Percentiles rank a stretch among this genome's conserved stretches.
Conservation (phyloP, 2,113 vertebrate genomes). For the Symphodus melops region DNA sequence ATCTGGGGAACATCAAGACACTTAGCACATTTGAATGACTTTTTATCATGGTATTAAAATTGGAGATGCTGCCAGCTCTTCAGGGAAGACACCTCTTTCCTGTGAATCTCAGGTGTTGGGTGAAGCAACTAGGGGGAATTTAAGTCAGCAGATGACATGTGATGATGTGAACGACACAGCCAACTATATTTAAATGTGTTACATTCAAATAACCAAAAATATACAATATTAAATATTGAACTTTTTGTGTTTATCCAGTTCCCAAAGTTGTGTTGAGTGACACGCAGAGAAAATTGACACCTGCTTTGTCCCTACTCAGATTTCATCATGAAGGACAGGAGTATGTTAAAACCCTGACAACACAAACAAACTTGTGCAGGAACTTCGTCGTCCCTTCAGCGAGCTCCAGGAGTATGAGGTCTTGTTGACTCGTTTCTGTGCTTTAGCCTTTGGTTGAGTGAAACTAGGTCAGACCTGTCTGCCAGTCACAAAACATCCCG, state of each 20-base stretch:
- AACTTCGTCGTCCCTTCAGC: constrained; percentile 46
- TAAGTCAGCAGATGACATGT: no score
- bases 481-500: constrained; percentile 68
- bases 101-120: no score
- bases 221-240: no score
- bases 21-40: no score
- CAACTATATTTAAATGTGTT: no score
- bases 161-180: no score
- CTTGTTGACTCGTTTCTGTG: constrained; percentile 49
- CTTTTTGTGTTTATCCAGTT: no score
- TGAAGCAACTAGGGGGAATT: no score
- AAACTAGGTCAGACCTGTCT: constrained; percentile 76
- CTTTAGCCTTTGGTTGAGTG: constrained; percentile 54
- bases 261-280: background rate
- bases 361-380: constrained; percentile 1
- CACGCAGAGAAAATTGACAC: background rate
- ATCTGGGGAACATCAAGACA: no score
- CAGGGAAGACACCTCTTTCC: background rate
- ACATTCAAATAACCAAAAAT: no score
- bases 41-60: background rate
- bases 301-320: background rate
- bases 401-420: constrained; percentile 47
- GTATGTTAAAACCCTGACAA: constrained; percentile 13
- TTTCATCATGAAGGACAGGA: background rate
- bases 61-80: background rate